Evolutionary conservation across 2,888 invertebrate genomes (phyloP).

Genomic region (Hyalella azteca): DNA sequence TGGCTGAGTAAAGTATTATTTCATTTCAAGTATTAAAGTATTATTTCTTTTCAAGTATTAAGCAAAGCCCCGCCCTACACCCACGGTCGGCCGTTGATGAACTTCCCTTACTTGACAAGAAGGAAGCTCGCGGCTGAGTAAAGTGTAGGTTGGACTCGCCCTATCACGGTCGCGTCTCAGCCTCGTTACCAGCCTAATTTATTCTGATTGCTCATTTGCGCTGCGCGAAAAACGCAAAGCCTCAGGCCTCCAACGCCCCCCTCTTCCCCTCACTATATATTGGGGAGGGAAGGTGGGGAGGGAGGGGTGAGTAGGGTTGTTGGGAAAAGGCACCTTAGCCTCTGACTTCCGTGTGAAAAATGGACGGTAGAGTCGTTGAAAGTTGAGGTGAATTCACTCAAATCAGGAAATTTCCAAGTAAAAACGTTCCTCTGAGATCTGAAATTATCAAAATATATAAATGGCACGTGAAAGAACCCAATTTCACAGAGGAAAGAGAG

Average conservation of each 20-base stretch:
- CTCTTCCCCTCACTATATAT: too few species aligned
- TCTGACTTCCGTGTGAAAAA: not conserved
- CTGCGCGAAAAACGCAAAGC: not conserved
- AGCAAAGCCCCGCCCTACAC: not conserved
- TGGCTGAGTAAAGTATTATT: not conserved
- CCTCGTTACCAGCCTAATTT: not conserved
- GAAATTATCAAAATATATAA: not conserved
- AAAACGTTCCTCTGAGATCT: not conserved
- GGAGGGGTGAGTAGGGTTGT: not conserved
- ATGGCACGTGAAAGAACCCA: not conserved
- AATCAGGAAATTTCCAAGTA: not conserved
- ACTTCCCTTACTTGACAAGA: not conserved
- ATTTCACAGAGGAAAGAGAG: not conserved
- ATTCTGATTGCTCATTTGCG: not conserved
- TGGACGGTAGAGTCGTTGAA: not conserved
- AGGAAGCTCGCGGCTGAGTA: not conserved
- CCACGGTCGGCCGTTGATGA: not conserved
- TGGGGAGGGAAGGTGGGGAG: not conserved
- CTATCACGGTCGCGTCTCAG: not conserved
- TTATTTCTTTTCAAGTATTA: not conserved
- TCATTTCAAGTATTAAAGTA: not conserved
- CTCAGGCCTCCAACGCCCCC: too few species aligned
- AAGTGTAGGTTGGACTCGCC: not conserved
- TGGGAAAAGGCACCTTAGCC: not conserved
- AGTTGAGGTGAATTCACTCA: not conserved